Percentiles rank a stretch among this genome's conserved stretches.
Conservation (phyloP, 2,113 vertebrate genomes). For the Elephas maximus region DNA sequence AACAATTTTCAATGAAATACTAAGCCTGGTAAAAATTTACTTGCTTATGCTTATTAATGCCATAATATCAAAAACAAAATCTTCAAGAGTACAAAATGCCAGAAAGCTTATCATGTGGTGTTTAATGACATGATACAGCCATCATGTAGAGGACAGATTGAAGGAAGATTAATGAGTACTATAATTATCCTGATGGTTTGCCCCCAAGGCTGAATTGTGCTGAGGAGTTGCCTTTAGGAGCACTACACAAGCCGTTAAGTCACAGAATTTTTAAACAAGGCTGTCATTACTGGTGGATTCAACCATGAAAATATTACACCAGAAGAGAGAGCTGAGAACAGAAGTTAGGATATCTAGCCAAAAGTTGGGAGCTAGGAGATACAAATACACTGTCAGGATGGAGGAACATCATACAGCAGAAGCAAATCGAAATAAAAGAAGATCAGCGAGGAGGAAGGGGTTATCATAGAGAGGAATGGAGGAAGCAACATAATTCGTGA, state of each 20-base stretch:
- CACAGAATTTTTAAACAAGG: background rate
- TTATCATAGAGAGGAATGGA: background rate
- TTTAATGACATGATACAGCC: background rate
- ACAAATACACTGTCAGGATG: background rate
- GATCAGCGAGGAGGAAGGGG: background rate
- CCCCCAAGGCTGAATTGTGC: background rate
- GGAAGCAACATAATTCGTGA: background rate
- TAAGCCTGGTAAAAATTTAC: background rate
- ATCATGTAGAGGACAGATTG: background rate
- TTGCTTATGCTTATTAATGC: background rate
- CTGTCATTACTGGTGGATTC: background rate
- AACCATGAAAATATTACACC: background rate
- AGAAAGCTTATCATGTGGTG: background rate
- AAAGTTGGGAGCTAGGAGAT: background rate
- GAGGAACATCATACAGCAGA: background rate
- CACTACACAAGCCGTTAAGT: background rate
- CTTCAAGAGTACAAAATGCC: background rate
- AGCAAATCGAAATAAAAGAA: slow-evolving; percentile 23
- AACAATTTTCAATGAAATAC: background rate
- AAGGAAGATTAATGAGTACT: background rate
- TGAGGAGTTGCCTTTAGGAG: background rate
- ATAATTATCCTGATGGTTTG: background rate
- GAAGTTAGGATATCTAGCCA: background rate
- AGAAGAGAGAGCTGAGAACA: background rate
- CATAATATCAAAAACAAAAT: background rate